Evolutionary conservation across 2,113 vertebrate genomes (phyloP), one percentile per base, ranked within the genome.

Genomic region (Aplodontia rufa): DNA sequence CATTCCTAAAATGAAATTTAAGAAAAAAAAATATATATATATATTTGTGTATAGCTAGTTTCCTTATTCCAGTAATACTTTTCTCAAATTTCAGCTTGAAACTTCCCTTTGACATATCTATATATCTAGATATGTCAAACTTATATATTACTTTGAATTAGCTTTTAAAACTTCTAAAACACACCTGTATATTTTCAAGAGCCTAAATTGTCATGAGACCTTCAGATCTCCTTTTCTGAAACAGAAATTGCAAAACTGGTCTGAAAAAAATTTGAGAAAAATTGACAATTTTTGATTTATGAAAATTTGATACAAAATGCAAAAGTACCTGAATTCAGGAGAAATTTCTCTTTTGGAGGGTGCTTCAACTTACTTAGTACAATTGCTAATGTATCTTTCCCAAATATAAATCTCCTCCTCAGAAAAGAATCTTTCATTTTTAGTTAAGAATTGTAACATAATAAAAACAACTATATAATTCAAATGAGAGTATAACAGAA

Each of bases 171-270:
- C 0, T 82, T 81, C 80, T 32, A 20, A 64, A 83, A 91, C 6
- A 81, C 5, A 62, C 3, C 1, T 42, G 13, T 40, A 26, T 8
- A 66, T 94, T 95, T 53, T 94, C 82, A 87, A 95, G 78, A 95
- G 64, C 51, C 88, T 97, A 97, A 97, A 96, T 98, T 98, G 94
- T 51, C 40, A 72, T 30, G 94, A 92, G n/a, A 96, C 49, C 71
- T 96, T 96, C 35, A 66, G 1, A 2, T 96, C 28, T 96, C 28
- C 19, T 96, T 24, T 32, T 93, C 10, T 94, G 58, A 96, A 85
- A 86, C 0, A 28, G 26, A 82, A 68, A 66, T n/a, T n/a, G n/a
- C n/a, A n/a, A n/a, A n/a, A n/a, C n/a, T 84, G 10, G n/a, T 97
- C 82, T 92, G 4, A 66, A 97, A 40, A 87, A 0, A 96, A 87